A percentile compares a stretch with the other conserved stretches of the same genome.
phyloP scores from a whole-genome alignment of 2,797 vertebrate species.

The Sebastes cheni region DNA sequence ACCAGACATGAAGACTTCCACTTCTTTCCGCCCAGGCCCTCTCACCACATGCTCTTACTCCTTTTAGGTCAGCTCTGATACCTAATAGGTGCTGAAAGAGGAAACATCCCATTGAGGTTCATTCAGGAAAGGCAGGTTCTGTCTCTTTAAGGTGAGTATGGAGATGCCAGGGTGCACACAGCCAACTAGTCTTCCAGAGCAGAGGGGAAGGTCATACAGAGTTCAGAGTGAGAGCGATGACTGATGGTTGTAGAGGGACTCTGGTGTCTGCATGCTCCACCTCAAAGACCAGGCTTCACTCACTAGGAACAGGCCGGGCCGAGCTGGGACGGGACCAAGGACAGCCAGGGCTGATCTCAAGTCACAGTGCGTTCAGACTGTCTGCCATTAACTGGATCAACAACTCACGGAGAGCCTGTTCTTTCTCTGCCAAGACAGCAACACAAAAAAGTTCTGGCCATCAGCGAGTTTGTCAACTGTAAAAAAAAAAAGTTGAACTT shows the following conservation, averaged over 20 bases:
- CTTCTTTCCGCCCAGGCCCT: slow-evolving; percentile 37
- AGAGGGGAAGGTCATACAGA: slow-evolving; percentile 87
- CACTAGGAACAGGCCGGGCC: slow-evolving; percentile 39
- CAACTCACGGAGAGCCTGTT: not conserved
- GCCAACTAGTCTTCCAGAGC: slow-evolving; percentile 72
- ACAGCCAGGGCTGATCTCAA: slow-evolving; percentile 6
- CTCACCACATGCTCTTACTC: slow-evolving; percentile 3
- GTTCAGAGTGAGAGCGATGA: slow-evolving; percentile 89
- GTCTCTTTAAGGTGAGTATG: slow-evolving; percentile 75
- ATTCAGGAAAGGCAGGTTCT: slow-evolving; percentile 30
- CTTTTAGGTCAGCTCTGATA: slow-evolving; percentile 29
- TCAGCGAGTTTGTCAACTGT: not conserved
- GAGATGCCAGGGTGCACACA: slow-evolving; percentile 81
- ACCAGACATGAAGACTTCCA: slow-evolving; percentile 61
- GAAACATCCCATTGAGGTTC: slow-evolving; percentile 7
- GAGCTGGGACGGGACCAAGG: slow-evolving; percentile 41
- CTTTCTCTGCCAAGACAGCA: slow-evolving; percentile 9
- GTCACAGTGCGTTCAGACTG: slow-evolving; percentile 4
- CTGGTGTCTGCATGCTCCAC: slow-evolving; percentile 76
- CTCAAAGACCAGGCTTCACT: slow-evolving; percentile 71
- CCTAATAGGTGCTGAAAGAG: slow-evolving; percentile 28
- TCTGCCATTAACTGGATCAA: slow-evolving; percentile 19
- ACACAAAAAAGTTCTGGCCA: not conserved
- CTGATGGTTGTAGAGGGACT: slow-evolving; percentile 85
- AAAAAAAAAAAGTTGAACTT: not conserved